phyloP scores from a whole-genome alignment of 2,113 vertebrate genomes.

The Corythoichthys intestinalis region DNA sequence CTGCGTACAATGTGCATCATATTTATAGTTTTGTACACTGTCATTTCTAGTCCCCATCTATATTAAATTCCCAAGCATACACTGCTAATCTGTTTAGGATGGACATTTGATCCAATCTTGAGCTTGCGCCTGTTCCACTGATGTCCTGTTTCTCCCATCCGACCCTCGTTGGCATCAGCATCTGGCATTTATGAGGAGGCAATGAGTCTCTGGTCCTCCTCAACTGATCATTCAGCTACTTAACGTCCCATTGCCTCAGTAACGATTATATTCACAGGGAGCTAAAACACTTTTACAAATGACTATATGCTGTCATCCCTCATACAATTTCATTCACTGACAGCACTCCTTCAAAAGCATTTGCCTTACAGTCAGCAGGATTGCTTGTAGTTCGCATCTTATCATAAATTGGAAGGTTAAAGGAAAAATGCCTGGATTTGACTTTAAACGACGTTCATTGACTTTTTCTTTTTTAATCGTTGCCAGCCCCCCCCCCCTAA shows the following conservation, averaged over 20 bases:
- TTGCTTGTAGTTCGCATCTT: not conserved
- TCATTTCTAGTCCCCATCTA: constrained; percentile 13
- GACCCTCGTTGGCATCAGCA: constrained; percentile 42
- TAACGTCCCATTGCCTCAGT: constrained; percentile 36
- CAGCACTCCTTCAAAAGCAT: not conserved
- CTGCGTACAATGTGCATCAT: not conserved
- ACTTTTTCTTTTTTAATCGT: no score
- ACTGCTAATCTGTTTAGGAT: constrained; percentile 57
- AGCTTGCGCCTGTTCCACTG: constrained; percentile 50
- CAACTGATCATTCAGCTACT: constrained; percentile 49
- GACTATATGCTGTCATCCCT: constrained; percentile 33
- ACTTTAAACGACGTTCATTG: not conserved
- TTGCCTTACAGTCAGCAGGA: not conserved
- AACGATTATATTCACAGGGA: constrained; percentile 10
- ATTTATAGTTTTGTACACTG: not conserved
- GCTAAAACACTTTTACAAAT: constrained; percentile 44
- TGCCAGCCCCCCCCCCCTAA: no score
- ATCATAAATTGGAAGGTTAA: not conserved
- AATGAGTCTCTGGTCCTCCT: constrained; percentile 60
- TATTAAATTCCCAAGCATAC: constrained; percentile 48
- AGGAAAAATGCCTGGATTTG: not conserved
- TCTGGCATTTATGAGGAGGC: constrained; percentile 64
- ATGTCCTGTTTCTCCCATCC: constrained; percentile 41
- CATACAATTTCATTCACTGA: constrained; percentile 13
- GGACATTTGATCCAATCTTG: constrained; percentile 63